Base-by-base conservation (phyloP, 1,140 invertebrate species). In the Heterodera carotae region DNA sequence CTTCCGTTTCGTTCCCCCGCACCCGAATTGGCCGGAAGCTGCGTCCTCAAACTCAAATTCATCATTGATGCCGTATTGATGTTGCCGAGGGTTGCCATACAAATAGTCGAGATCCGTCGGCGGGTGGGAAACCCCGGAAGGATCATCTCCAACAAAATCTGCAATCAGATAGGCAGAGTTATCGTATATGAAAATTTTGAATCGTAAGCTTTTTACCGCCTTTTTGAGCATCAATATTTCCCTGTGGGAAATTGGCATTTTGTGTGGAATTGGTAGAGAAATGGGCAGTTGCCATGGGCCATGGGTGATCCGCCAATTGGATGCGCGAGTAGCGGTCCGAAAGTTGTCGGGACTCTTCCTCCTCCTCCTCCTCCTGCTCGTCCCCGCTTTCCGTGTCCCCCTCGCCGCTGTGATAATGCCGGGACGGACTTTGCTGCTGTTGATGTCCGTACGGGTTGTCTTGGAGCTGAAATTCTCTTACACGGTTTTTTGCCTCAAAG, bases 241-340 rank as follows among this genome's bases (percentile, higher is more conserved):
- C n/a, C n/a, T 66, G 62, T n/a, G 39, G 25, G 8, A 34, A 34
- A 31, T 2, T 66, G 62, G 6, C 27, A 25, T 10, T n/a, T 66
- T n/a, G 8, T 66, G 62, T 6, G 29, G 59, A 62, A 25, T 8
- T 8, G 25, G 27, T 25, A 66, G 1, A 3, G 22, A 66, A 64
- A 33, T 64, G 36, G 56, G 12, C 48, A 22, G 53, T 4, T 53
- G 27, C 71, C 43, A 62, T 33, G 43, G 64, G 25, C 15, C 36
- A 59, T 27, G 27, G 15, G 34, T 74, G 71, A 25, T 74, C 71
- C 39, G 59, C 71, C 43, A 74, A 33, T 25, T 74, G 71, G 59
- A 74, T 74, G 59, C 71, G 59, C 64, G 71, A 74, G 64, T 74
- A 74, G 36, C 71, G 71, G 39, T 74, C 71, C 36, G 71, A 74